phyloP scores from a whole-genome alignment of 2,113 vertebrate genomes.

The Xiphophorus maculatus region DNA sequence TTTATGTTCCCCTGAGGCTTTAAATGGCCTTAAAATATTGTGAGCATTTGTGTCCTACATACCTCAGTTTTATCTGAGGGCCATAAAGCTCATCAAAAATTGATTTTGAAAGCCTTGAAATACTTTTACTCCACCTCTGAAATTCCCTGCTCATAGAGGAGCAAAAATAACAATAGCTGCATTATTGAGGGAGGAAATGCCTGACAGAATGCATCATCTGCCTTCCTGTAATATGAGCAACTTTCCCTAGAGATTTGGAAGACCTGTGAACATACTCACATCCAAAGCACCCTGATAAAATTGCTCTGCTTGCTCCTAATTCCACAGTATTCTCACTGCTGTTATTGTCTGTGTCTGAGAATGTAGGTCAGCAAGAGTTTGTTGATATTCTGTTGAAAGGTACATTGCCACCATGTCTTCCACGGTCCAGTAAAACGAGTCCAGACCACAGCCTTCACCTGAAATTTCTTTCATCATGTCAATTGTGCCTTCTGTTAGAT shows the following conservation, averaged over 20 bases:
- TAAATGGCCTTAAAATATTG: constrained; percentile 31
- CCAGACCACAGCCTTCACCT: constrained; percentile 22
- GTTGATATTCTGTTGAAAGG: constrained; percentile 59
- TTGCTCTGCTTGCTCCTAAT: constrained; percentile 68
- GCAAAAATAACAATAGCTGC: constrained; percentile 62
- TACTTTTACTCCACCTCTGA: constrained; percentile 49
- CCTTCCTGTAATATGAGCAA: constrained; percentile 60
- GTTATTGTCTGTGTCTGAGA: constrained; percentile 57
- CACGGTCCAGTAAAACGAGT: constrained; percentile 28
- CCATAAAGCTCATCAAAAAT: constrained; percentile 63
- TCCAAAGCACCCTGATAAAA: constrained; percentile 51
- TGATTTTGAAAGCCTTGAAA: constrained; percentile 67
- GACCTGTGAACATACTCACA: constrained; percentile 50
- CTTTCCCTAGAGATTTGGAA: constrained; percentile 60
- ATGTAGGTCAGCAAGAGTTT: constrained; percentile 75
- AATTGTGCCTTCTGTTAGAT: constrained; percentile 11
- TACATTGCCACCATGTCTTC: constrained; percentile 30
- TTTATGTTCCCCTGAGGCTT: constrained; percentile 33
- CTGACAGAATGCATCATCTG: constrained; percentile 62
- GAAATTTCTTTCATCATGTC: constrained; percentile 28
- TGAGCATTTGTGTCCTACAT: constrained; percentile 50
- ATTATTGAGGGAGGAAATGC: constrained; percentile 66
- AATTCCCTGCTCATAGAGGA: constrained; percentile 38
- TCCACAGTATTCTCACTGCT: constrained; percentile 62
- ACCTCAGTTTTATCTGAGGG: constrained; percentile 60